Conservation (phyloP, 2,888 invertebrate species). For the Lissonota sp. region DNA sequence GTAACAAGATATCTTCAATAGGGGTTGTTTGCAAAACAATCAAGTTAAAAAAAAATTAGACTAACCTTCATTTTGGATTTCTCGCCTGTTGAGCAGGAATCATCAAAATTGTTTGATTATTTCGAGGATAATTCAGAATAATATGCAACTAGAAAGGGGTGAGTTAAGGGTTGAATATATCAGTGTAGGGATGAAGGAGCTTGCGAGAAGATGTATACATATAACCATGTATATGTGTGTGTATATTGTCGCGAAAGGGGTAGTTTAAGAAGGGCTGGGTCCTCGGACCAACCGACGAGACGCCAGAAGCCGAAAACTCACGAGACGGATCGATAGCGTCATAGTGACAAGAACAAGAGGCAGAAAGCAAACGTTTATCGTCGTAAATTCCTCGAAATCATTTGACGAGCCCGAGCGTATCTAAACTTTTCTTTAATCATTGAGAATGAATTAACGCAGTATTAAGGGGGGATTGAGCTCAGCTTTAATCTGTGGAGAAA, state of each 20-base stretch:
- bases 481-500: too few relatives aligned
- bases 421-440: too few relatives aligned
- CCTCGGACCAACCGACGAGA: conserved; percentile 55
- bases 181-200: conserved; percentile 45
- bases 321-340: conserved; percentile 76
- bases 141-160: conserved; percentile 14
- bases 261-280: conserved; percentile 69
- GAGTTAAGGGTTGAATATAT: not conserved
- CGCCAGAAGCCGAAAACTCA: conserved; percentile 66
- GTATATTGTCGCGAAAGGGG: conserved; percentile 69
- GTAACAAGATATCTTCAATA: conserved; percentile 49
- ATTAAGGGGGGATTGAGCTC: too few relatives aligned
- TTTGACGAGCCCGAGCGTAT: too few relatives aligned
- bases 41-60: conserved; percentile 8
- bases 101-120: conserved; percentile 37
- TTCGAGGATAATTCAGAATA: conserved; percentile 32
- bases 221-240: conserved; percentile 26
- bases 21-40: conserved; percentile 43
- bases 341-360: conserved; percentile 73
- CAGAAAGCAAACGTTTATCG: conserved; percentile 7
- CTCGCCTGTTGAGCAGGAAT: not conserved
- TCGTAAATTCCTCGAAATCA: too few relatives aligned
- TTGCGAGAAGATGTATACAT: conserved; percentile 28
- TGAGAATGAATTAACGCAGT: too few relatives aligned
- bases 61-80: too few relatives aligned